Conservation (phyloP, 2,888 invertebrate species). For the Dryobota labecula region DNA sequence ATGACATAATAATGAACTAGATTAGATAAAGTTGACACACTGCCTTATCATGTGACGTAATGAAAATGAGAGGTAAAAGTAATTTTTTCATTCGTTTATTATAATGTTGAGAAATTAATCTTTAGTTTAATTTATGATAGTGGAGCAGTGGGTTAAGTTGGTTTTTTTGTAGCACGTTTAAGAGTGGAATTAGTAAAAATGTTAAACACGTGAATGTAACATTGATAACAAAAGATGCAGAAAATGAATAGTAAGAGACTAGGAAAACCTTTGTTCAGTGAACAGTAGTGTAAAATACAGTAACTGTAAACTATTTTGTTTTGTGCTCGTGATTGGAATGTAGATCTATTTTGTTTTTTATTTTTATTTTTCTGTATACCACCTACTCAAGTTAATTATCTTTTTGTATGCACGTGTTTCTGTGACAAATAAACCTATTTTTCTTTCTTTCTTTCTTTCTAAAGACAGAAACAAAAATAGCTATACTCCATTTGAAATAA, state of each 20-base stretch:
- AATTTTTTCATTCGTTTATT: constrained; percentile 19
- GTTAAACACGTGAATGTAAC: background rate
- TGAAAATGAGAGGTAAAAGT: constrained; percentile 5
- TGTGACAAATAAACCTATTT: no score
- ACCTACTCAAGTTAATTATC: no score
- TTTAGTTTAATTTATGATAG: constrained; percentile 17
- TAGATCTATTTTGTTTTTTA: no score
- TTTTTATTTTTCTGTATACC: no score
- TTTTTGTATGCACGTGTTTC: no score
- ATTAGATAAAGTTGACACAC: constrained; percentile 48
- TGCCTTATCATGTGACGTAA: constrained; percentile 31
- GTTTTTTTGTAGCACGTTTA: background rate
- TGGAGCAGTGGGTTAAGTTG: constrained; percentile 5
- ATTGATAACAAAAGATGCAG: background rate
- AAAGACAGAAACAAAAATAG: no score
- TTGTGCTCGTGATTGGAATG: no score
- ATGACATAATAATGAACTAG: constrained; percentile 50
- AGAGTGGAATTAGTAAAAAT: background rate
- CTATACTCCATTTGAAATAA: no score
- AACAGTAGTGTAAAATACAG: no score
- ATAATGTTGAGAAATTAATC: constrained; percentile 25
- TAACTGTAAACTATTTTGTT: no score
- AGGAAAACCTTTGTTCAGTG: background rate
- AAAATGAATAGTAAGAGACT: background rate
- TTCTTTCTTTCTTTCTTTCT: no score